Evolutionary conservation across 2,113 vertebrate species (phyloP).

Genomic region (Indri indri): DNA sequence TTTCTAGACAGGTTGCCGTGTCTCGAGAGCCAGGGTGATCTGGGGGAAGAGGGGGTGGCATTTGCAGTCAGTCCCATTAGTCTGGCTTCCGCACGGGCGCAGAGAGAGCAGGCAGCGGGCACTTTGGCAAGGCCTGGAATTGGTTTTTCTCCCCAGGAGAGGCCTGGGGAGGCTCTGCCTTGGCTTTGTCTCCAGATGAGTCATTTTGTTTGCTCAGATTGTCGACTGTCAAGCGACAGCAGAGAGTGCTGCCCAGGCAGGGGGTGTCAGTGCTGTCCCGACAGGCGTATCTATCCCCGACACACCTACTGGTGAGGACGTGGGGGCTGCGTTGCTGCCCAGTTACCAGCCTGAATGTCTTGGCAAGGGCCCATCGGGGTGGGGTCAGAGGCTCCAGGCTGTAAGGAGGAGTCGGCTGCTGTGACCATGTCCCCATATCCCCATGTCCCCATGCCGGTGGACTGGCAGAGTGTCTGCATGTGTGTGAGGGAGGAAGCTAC

Average conservation of each 20-base stretch:
- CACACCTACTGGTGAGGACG: background rate
- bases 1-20: slow-evolving; percentile 44
- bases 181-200: slow-evolving; percentile 65
- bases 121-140: slow-evolving; percentile 1
- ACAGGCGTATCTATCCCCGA: background rate
- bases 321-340: background rate
- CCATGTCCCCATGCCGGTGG: background rate
- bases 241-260: background rate
- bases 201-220: slow-evolving; percentile 57
- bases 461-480: background rate
- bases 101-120: background rate
- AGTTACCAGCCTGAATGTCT: background rate
- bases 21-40: slow-evolving; percentile 17
- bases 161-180: slow-evolving; percentile 11
- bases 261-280: background rate
- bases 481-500: background rate
- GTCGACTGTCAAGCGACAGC: background rate
- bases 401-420: background rate
- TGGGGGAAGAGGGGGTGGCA: background rate
- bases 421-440: background rate
- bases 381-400: background rate
- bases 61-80: background rate
- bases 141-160: slow-evolving; percentile 42
- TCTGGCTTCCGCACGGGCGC: background rate
- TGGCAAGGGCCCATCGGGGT: background rate